Evolutionary conservation across 2,888 invertebrate species (phyloP), one percentile per base, ranked within the genome.

Genomic region (Tortricodes alternella): DNA sequence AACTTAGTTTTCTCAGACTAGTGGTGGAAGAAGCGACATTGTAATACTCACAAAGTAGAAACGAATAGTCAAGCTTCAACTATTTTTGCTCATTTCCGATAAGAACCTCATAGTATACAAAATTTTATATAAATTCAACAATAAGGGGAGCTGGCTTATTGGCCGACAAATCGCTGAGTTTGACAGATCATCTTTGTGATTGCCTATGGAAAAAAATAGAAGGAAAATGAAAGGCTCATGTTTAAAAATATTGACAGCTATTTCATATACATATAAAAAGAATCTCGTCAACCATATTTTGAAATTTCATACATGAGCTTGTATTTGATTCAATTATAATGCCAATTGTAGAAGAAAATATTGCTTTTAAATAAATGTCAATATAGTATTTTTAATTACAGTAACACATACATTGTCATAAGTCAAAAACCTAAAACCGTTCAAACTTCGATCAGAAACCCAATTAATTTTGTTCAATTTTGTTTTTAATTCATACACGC

Each of bases 101-200:
- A 80, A 68, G 68, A 80, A 66, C 82, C 80, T 75, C 87, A 89
- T 89, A 85, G 61, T 83, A 80, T 58, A 80, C 70, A 81, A 81
- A 83, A 79, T 78, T 82, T 76, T 62, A 70, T 74, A 80, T 80
- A 80, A 74, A 76, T 67, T 67, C 70, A 79, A 79, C 71, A 80
- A 75, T 59, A 58, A 58, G 67, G 66, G 70, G 61, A 71, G 67
- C 73, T 76, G 72, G 68, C 70, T 75, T 76, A 79, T 68, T 72
- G 74, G 71, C 76, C 73, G 73, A 83, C 78, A 76, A 81, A 81
- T 79, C 69, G 65, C 63, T 62, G 62, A 65, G 67, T 39, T 67
- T 82, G 80, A 78, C 81, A 76, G 65, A 63, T 74, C 57, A 62
- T 51, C 44, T 27, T 37, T 51, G 15, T 29, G n/a, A 37, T 53